A percentile compares a stretch with the other conserved stretches of the same genome.
Conservation (phyloP, 2,888 invertebrate species). For the Atrina japonica region DNA sequence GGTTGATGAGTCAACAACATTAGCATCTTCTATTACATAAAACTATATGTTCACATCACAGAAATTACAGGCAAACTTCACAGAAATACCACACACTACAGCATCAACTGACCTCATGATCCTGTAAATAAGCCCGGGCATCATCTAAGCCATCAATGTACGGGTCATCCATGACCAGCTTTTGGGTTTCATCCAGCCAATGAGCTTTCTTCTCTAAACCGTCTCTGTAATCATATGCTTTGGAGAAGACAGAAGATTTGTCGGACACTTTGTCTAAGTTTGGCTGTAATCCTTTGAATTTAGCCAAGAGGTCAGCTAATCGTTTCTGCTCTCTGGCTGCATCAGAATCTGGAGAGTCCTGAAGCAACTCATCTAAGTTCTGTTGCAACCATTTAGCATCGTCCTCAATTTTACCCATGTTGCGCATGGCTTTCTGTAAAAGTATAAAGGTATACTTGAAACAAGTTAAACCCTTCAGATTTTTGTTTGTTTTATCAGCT, state of each 20-base stretch:
- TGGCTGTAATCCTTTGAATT: slow-evolving; percentile 89
- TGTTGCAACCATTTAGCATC: slow-evolving; percentile 98
- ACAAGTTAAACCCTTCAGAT: too few relatives aligned
- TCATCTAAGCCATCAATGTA: slow-evolving; percentile 74
- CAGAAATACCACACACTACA: background rate
- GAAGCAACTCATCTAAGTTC: slow-evolving; percentile 91
- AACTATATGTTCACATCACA: too few relatives aligned
- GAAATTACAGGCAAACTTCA: too few relatives aligned
- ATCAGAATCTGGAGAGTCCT: slow-evolving; percentile 91
- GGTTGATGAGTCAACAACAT: too few relatives aligned
- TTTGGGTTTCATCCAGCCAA: slow-evolving; percentile 82
- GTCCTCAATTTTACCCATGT: slow-evolving; percentile 82
- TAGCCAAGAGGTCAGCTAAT: slow-evolving; percentile 87
- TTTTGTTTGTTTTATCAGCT: too few relatives aligned
- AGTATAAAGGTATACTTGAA: too few relatives aligned
- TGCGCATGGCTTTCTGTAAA: slow-evolving; percentile 69
- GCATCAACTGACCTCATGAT: slow-evolving; percentile 71
- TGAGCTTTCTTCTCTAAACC: slow-evolving; percentile 91
- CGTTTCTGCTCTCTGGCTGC: slow-evolving; percentile 90
- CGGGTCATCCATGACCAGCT: slow-evolving; percentile 69
- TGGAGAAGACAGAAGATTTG: slow-evolving; percentile 94
- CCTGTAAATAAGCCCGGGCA: slow-evolving; percentile 71
- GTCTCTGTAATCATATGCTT: slow-evolving; percentile 94
- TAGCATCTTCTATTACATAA: too few relatives aligned
- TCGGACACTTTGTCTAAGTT: slow-evolving; percentile 96